These are phyloP conservation scores for Drosophila equinoxialis DNA, from an alignment of 1,140 invertebrate species.

Conservation along the genomic window DNA sequence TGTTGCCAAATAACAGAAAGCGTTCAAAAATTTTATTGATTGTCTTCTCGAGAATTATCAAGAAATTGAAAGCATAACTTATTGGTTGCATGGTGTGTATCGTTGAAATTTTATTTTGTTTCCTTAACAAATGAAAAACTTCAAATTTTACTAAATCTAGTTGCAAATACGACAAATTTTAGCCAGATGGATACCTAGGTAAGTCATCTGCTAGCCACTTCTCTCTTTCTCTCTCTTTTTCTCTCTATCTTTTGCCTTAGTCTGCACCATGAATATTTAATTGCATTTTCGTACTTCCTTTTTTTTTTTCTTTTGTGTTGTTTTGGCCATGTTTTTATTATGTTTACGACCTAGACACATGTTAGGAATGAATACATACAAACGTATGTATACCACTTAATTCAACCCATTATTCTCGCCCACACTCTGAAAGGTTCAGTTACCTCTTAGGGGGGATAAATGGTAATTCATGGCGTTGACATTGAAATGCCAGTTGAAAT, in stretches of 20 bases:
- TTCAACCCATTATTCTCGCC: not conserved
- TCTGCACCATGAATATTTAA: slow-evolving; percentile 61
- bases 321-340: slow-evolving; percentile 22
- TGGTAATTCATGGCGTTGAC: slow-evolving; percentile 37
- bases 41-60: slow-evolving; percentile 12
- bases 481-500: slow-evolving; percentile 56
- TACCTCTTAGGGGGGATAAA: slow-evolving; percentile 34
- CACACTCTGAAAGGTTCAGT: slow-evolving; percentile 47
- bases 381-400: not conserved
- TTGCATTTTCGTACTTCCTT: slow-evolving; percentile 44
- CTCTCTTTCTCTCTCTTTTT: not conserved
- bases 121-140: slow-evolving; percentile 5
- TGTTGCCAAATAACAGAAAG: slow-evolving; percentile 2
- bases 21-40: slow-evolving; percentile 38
- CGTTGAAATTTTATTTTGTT: slow-evolving; percentile 20
- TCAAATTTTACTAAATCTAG: slow-evolving; percentile 35
- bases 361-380: slow-evolving; percentile 17
- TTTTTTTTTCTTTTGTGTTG: not conserved
- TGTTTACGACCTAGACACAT: slow-evolving; percentile 65
- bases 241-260: slow-evolving; percentile 21
- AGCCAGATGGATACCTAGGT: slow-evolving; percentile 77
- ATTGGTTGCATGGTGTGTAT: slow-evolving; percentile 51
- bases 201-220: slow-evolving; percentile 55
- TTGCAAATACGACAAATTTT: slow-evolving; percentile 73
- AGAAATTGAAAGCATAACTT: slow-evolving; percentile 17